phyloP scores from a whole-genome alignment of 2,797 vertebrate genomes.

The Periophthalmus magnuspinnatus region DNA sequence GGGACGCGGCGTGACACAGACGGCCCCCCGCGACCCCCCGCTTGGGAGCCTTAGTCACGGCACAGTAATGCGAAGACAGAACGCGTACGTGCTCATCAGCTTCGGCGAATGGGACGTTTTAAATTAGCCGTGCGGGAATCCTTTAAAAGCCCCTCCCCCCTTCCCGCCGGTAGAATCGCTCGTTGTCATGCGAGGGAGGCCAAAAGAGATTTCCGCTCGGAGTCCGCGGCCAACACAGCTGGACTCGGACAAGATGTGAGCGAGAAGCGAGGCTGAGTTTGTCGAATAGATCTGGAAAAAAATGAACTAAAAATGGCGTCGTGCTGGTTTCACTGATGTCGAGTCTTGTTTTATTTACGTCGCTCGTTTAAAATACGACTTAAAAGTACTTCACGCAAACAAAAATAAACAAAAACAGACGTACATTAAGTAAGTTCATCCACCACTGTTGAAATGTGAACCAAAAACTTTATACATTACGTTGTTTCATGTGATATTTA shows the following conservation, averaged over 20 bases:
- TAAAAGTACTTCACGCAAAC: too few species aligned
- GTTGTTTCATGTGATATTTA: too few species aligned
- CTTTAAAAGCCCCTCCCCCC: slow-evolving; percentile 7
- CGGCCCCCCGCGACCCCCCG: slow-evolving; percentile 21
- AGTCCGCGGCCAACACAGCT: slow-evolving; percentile 33
- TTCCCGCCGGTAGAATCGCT: background rate
- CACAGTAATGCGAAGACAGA: background rate
- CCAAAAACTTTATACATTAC: background rate
- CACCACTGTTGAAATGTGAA: too few species aligned
- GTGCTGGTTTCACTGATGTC: too few species aligned
- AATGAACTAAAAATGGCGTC: too few species aligned
- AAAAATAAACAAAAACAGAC: too few species aligned
- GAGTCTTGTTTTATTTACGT: too few species aligned
- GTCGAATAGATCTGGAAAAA: too few species aligned
- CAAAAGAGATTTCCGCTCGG: slow-evolving; percentile 14
- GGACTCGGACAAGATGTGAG: slow-evolving; percentile 10
- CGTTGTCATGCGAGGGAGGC: slow-evolving; percentile 14
- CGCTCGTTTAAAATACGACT: too few species aligned
- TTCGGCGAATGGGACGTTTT: slow-evolving; percentile 14
- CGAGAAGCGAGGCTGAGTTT: background rate
- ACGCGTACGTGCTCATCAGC: slow-evolving; percentile 10
- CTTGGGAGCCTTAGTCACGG: slow-evolving; percentile 4
- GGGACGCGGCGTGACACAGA: slow-evolving; percentile 4
- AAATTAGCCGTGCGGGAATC: slow-evolving; percentile 4
- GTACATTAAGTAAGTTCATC: too few species aligned